Conservation (phyloP, 2,797 vertebrate genomes). For the Mormyrops attenuatus region DNA sequence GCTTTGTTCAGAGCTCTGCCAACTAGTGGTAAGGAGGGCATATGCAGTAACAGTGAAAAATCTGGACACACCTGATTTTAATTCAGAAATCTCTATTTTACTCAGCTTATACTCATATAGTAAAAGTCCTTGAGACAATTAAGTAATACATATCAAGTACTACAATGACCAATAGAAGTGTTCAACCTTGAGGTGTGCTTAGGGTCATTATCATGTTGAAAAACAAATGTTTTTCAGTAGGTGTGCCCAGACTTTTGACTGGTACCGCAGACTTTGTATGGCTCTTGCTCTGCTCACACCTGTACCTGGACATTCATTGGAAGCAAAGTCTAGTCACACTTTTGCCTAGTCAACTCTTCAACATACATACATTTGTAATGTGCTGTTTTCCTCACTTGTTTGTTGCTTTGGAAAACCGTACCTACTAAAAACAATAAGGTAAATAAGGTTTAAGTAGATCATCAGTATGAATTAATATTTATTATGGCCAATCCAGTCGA, state of each 20-base stretch:
- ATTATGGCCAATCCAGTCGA: neutral
- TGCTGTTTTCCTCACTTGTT: neutral
- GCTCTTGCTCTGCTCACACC: neutral
- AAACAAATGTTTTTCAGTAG: neutral
- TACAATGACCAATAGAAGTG: neutral
- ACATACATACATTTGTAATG: neutral
- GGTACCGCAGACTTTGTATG: neutral
- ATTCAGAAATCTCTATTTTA: neutral
- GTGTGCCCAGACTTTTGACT: neutral
- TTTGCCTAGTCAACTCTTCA: neutral
- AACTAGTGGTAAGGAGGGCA: slow-evolving; percentile 36
- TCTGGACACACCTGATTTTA: neutral
- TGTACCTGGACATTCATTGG: neutral
- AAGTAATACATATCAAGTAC: neutral
- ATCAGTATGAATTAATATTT: neutral
- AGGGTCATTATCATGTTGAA: neutral
- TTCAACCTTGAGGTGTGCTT: neutral
- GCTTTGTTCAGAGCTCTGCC: slow-evolving; percentile 39
- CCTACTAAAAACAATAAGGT: neutral
- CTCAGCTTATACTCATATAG: neutral
- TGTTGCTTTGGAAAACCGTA: neutral
- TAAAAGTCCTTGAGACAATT: neutral
- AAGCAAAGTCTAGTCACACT: neutral
- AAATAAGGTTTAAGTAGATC: neutral
- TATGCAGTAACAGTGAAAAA: neutral